These are phyloP conservation scores for Anisognathus igniventris DNA, from an alignment of 2,797 vertebrate genomes.

Conservation along the genomic window DNA sequence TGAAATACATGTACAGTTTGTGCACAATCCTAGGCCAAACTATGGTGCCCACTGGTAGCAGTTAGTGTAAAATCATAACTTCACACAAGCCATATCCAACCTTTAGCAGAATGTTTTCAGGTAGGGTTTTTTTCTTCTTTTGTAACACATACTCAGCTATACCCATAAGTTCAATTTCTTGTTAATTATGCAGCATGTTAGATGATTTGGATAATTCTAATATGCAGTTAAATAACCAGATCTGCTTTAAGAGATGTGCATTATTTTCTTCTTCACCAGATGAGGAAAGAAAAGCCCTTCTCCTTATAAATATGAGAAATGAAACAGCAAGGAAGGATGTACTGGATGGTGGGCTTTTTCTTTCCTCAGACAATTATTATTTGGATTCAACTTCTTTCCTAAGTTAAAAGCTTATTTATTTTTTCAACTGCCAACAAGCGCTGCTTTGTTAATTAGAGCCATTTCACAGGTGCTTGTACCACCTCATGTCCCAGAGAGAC, in stretches of 20 bases:
- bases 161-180: not conserved
- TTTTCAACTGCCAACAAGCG: not conserved
- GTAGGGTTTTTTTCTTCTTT: not conserved
- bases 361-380: not conserved
- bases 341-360: not conserved
- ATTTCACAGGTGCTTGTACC: not conserved
- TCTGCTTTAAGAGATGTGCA: not conserved
- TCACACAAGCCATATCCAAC: not conserved
- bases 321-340: not conserved
- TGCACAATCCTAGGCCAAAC: not conserved
- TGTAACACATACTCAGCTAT: not conserved
- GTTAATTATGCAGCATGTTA: not conserved
- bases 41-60: not conserved
- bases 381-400: not conserved
- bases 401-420: not conserved
- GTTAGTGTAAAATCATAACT: not conserved
- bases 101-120: not conserved
- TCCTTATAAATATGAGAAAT: not conserved
- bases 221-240: not conserved
- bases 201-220: not conserved
- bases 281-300: not conserved
- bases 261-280: not conserved
- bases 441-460: not conserved
- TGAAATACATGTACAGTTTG: not conserved
- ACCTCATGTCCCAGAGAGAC: not conserved